Evolutionary conservation across 1,140 invertebrate genomes (phyloP), one percentile per base, ranked within the genome.

Genomic region (Euura lappo): DNA sequence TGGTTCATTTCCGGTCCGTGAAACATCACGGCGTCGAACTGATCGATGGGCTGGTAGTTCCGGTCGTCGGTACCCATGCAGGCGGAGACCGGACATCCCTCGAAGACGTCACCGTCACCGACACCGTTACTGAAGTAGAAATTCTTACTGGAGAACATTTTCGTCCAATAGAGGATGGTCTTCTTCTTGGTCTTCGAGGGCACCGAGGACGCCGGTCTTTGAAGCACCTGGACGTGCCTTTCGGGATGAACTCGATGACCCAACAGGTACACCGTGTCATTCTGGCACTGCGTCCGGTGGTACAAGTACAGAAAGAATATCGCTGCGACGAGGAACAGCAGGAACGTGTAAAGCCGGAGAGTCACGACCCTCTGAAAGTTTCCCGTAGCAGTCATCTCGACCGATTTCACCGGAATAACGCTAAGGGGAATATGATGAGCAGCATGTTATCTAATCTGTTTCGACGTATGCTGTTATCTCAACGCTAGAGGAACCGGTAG

Each of bases 21-120:
- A 71, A 89, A 89, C 0, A 83, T 80, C 46, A 89, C 81, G 4
- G 82, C 87, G 71, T 89, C 83, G 71, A 87, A 89, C 51, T 85
- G 81, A 6, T 85, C 83, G 1, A 84, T 80, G 4, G 64, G 66
- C 28, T 65, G 6, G 6, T 64, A 8, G 43, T 11, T 67, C 28
- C 45, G 8, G 44, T 75, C 28, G 73, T 76, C 42, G 8, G 66
- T 68, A 68, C 11, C 66, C 4, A 68, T 28, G 44, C 66, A 68
- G 7, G 11, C 42, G 11, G 11, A 68, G 3, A 68, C 66, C 7
- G 66, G 8, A 68, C 66, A 68, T n/a, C 11, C 8, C 11, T 11
- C 66, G 66, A 68, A 68, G 44, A 68, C 42, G 28, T 68, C 66
- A 3, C 66, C 66, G 11, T 68, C 66, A 8, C 66, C 66, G 42